phyloP scores from a whole-genome alignment of 2,797 vertebrate genomes.

The Melanotaenia pygmaea region DNA sequence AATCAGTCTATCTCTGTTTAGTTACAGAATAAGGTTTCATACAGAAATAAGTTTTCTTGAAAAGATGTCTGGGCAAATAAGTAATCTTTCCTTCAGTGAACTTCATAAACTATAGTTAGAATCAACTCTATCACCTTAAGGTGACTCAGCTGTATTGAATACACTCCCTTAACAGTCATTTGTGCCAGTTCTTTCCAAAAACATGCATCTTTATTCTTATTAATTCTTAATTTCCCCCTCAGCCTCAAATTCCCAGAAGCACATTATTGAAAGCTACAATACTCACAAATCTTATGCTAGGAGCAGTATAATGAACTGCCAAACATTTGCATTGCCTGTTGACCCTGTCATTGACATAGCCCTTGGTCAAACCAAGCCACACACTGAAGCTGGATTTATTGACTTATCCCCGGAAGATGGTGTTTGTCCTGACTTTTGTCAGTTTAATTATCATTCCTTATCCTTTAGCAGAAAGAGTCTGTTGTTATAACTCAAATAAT shows the following conservation, averaged over 20 bases:
- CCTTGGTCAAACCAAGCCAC: not conserved
- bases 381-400: not conserved
- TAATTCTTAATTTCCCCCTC: conserved; percentile 16
- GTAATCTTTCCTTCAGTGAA: not conserved
- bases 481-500: not conserved
- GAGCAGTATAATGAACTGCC: conserved; percentile 39
- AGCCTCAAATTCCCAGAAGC: conserved; percentile 11
- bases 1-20: not conserved
- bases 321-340: conserved; percentile 21
- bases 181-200: conserved; percentile 11
- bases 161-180: not conserved
- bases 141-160: not conserved
- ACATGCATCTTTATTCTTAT: conserved; percentile 8
- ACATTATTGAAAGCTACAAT: conserved; percentile 20
- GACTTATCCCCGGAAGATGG: conserved; percentile 1
- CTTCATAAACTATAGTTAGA: not conserved
- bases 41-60: not conserved
- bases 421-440: not conserved
- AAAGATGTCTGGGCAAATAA: conserved; percentile 3
- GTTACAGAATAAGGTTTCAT: conserved; percentile 5
- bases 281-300: conserved; percentile 29
- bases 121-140: not conserved
- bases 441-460: conserved; percentile 2
- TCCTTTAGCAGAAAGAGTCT: conserved; percentile 1
- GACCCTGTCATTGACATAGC: conserved; percentile 13